Evolutionary conservation across 92 coral and sea anemone species (phyloP).

Genomic region (Epizoanthus scotinus): DNA sequence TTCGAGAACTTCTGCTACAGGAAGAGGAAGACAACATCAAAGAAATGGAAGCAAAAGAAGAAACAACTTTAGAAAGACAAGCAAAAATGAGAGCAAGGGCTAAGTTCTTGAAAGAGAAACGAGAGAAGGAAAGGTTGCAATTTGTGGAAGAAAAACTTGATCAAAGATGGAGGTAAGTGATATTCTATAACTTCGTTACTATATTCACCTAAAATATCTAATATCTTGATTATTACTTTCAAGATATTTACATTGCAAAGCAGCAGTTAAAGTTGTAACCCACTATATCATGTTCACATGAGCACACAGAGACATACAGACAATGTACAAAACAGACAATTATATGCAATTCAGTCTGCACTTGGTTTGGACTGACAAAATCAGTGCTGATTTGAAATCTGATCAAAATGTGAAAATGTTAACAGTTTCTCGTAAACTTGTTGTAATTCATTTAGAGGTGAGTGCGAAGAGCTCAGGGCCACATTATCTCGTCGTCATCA

Average conservation of each 20-base stretch:
- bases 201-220: too few relatives aligned
- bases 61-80: slow-evolving; percentile 94
- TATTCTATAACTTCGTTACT: too few relatives aligned
- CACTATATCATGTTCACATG: too few relatives aligned
- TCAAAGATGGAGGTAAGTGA: slow-evolving; percentile 93
- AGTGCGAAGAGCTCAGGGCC: slow-evolving; percentile 94
- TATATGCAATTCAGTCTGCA: too few relatives aligned
- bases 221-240: too few relatives aligned
- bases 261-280: too few relatives aligned
- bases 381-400: neutral
- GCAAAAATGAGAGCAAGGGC: slow-evolving; percentile 99
- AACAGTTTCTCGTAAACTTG: neutral
- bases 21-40: slow-evolving; percentile 83
- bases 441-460: slow-evolving; percentile 48
- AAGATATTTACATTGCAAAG: too few relatives aligned
- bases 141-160: slow-evolving; percentile 92
- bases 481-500: slow-evolving; percentile 85
- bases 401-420: too few relatives aligned
- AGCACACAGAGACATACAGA: too few relatives aligned
- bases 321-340: too few relatives aligned
- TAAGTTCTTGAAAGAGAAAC: slow-evolving; percentile 88
- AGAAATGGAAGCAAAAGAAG: slow-evolving; percentile 97
- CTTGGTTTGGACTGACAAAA: too few relatives aligned
- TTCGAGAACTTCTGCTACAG: slow-evolving; percentile 76
- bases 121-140: slow-evolving; percentile 81